Evolutionary conservation across 2,113 vertebrate genomes (phyloP), one percentile per base, ranked within the genome.

Genomic region (Todiramphus chloris): DNA sequence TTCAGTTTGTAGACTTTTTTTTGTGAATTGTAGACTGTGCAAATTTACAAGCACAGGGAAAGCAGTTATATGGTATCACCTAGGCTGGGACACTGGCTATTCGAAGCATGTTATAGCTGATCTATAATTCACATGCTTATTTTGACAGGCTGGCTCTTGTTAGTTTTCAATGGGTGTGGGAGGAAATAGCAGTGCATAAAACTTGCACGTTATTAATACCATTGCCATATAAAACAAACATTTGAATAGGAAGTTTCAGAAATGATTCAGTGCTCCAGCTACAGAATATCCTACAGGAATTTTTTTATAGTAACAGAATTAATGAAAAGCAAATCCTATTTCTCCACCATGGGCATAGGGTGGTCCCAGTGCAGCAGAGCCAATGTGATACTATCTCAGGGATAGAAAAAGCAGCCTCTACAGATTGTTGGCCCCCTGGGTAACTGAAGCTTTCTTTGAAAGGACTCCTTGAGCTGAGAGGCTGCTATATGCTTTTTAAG

Each of bases 191-290:
- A 89, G 75, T 92, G 90, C 89, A 95, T 97, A 98, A 97, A 98
- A 97, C 92, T 96, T 97, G 95, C 97, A 97, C 97, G 97, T 98
- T 98, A 97, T 97, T 97, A 98, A 98, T 98, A 94, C 97, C 69
- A 94, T 97, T 97, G 97, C 97, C 97, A 97, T 98, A 97, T 98
- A 98, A 98, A 98, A 97, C 95, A 98, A 97, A 97, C 97, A 97
- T 97, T 98, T 98, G 97, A 97, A 96, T 95, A 96, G 96, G 96
- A 97, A 93, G 94, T 97, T 97, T 95, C 93, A 97, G 97, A 97
- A 96, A 97, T 98, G 97, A 98, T 98, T 98, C 98, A 98, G 96
- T 92, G 95, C 74, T 95, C 78, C 95, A 97, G 93, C 97, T 98
- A 93, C 95, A 96, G 95, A 93, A 93, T 96, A 96, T 97, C 97